Evolutionary conservation across 2,797 vertebrate genomes (phyloP).

Genomic region (Telmatherina bonti): DNA sequence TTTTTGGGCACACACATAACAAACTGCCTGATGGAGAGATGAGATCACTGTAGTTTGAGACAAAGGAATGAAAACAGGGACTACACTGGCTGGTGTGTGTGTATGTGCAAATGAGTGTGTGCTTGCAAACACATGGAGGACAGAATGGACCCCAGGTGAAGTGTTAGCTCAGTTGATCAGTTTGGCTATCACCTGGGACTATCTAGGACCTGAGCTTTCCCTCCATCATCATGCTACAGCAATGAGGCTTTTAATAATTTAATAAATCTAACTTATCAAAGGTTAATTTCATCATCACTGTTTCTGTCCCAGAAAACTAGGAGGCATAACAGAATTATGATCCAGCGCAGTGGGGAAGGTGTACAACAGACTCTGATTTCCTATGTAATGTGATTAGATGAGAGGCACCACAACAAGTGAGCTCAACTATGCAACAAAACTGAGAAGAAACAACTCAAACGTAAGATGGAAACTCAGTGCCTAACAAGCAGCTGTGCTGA

Average conservation of each 20-base stretch:
- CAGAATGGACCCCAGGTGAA: conserved; percentile 3
- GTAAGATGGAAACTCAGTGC: conserved; percentile 20
- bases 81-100: conserved; percentile 32
- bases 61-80: conserved; percentile 79
- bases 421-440: neutral
- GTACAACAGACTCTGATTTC: conserved; percentile 43
- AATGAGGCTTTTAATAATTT: conserved; percentile 50
- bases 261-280: conserved; percentile 38
- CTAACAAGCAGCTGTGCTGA: conserved; percentile 24
- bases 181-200: conserved; percentile 22
- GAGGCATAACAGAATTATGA: conserved; percentile 44
- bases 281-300: conserved; percentile 55
- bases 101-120: conserved; percentile 12
- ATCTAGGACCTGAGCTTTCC: conserved; percentile 4
- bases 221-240: conserved; percentile 26
- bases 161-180: conserved; percentile 16
- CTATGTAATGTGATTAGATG: conserved; percentile 36
- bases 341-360: conserved; percentile 39
- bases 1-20: conserved; percentile 63
- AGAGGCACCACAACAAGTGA: conserved; percentile 33
- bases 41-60: conserved; percentile 77
- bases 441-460: conserved; percentile 3
- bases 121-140: conserved; percentile 16
- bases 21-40: conserved; percentile 73
- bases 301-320: conserved; percentile 33